Conservation (phyloP, 2,113 vertebrate genomes). For the Mystacornis crossleyi region DNA sequence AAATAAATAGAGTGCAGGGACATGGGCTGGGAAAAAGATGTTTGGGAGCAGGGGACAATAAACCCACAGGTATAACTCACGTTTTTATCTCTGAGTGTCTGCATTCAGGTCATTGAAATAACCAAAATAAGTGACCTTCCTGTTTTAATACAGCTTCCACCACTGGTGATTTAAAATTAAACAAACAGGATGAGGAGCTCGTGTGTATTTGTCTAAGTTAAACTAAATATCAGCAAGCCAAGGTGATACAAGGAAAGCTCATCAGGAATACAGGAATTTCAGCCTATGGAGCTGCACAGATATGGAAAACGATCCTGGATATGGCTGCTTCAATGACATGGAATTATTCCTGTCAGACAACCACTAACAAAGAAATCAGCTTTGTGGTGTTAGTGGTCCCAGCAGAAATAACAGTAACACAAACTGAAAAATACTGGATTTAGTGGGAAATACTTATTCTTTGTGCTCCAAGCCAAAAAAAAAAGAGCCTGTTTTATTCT, state of each 20-base stretch:
- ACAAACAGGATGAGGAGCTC: background rate
- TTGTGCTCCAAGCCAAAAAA: background rate
- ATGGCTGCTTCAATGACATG: background rate
- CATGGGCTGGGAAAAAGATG: background rate
- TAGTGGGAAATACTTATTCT: background rate
- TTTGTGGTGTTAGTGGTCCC: background rate
- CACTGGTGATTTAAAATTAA: background rate
- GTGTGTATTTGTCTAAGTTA: background rate
- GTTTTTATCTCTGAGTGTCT: accelerated
- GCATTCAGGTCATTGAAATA: background rate
- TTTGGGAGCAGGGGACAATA: background rate
- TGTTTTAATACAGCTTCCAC: background rate
- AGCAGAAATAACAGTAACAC: background rate
- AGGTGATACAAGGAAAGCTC: background rate
- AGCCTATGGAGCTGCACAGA: background rate
- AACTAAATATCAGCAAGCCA: background rate
- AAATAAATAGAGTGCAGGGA: background rate
- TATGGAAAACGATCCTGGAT: background rate
- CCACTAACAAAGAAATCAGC: background rate
- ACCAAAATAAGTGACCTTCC: background rate
- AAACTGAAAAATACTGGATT: background rate
- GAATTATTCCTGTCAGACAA: background rate
- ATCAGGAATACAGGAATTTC: accelerated
- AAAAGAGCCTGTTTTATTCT: background rate
- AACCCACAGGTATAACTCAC: background rate